phyloP scores from a whole-genome alignment of 2,888 invertebrate species.

The Acanthosepion esculentum region DNA sequence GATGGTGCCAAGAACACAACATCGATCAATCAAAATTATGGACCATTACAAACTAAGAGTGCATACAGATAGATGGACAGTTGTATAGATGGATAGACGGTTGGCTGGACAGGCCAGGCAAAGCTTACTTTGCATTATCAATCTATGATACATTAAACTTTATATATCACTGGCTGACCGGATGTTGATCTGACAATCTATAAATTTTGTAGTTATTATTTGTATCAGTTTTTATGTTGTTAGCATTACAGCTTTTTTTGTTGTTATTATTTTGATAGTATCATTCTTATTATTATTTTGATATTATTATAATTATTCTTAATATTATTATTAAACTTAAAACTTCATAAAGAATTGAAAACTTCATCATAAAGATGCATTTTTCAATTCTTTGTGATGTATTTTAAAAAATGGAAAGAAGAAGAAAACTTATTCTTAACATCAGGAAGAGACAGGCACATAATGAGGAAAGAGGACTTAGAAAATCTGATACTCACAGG shows the following conservation, averaged over 20 bases:
- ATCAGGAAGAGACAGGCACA: too few species aligned
- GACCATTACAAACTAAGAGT: slow-evolving; percentile 4
- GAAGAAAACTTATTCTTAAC: too few species aligned
- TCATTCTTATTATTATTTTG: too few species aligned
- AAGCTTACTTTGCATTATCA: not conserved
- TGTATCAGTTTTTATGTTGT: not conserved
- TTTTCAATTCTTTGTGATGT: too few species aligned
- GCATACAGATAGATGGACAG: not conserved
- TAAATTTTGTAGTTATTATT: not conserved
- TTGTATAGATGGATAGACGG: not conserved
- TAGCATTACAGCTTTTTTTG: not conserved
- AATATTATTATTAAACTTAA: too few species aligned
- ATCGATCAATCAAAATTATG: slow-evolving; percentile 3
- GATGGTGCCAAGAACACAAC: slow-evolving; percentile 5
- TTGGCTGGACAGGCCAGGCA: not conserved
- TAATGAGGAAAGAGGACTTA: too few species aligned
- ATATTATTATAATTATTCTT: too few species aligned
- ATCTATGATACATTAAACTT: slow-evolving; percentile 2
- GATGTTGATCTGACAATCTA: not conserved
- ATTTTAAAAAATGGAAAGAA: too few species aligned
- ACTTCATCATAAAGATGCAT: too few species aligned
- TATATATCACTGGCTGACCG: not conserved
- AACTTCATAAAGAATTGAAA: too few species aligned
- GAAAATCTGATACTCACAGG: too few species aligned
- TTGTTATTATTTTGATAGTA: not conserved